Evolutionary conservation across 2,113 vertebrate species (phyloP).

Genomic region (Pollimyrus isidori): DNA sequence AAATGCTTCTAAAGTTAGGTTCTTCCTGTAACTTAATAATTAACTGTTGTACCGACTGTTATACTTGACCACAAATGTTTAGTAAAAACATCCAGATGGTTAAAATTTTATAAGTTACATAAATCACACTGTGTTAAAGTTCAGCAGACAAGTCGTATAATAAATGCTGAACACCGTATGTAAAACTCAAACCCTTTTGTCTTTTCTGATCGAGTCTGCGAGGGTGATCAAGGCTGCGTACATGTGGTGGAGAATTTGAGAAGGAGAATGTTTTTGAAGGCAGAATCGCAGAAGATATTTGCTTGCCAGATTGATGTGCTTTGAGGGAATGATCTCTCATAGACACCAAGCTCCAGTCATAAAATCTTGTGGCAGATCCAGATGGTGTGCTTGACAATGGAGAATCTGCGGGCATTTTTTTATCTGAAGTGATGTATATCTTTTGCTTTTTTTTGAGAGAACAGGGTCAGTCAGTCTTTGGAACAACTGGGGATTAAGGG

Average conservation of each 20-base stretch:
- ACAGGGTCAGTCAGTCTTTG: not conserved
- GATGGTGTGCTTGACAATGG: not conserved
- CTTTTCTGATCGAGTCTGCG: not conserved
- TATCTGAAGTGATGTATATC: not conserved
- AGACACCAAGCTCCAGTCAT: not conserved
- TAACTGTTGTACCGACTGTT: not conserved
- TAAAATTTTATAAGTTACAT: not conserved
- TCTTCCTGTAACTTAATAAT: not conserved
- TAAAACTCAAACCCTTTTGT: not conserved
- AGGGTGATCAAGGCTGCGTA: not conserved
- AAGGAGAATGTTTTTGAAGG: constrained; percentile 2
- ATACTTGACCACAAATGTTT: not conserved
- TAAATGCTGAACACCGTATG: not conserved
- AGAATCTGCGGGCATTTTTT: not conserved
- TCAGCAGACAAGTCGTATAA: not conserved
- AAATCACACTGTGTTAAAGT: not conserved
- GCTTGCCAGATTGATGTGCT: not conserved
- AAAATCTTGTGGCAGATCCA: not conserved
- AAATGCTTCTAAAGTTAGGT: not conserved
- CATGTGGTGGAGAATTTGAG: not conserved
- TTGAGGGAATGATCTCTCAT: not conserved
- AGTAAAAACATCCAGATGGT: not conserved
- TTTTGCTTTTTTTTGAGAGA: not conserved
- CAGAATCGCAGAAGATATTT: not conserved
- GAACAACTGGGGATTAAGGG: not conserved